These are phyloP conservation scores for Ischnus inquisitorius DNA, from an alignment of 2,888 invertebrate genomes.

Conservation along the genomic window DNA sequence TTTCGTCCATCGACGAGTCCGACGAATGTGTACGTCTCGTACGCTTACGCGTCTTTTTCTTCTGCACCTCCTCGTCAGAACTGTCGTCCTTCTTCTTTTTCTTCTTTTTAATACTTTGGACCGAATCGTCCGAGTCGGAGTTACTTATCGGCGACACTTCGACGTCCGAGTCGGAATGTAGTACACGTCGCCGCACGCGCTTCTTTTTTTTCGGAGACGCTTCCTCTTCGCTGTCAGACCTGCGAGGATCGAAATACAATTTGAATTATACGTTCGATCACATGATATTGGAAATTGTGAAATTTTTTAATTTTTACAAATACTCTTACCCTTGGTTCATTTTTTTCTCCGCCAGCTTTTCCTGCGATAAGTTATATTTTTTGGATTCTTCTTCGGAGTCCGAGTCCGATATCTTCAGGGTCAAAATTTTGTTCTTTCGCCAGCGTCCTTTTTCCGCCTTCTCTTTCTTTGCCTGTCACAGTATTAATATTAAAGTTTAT, in stretches of 20 bases:
- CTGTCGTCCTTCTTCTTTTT: conserved; percentile 35
- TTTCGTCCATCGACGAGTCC: conserved; percentile 57
- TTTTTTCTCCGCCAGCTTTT: conserved; percentile 67
- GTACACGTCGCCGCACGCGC: conserved; percentile 60
- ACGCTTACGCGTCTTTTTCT: conserved; percentile 65
- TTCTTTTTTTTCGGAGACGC: conserved; percentile 45
- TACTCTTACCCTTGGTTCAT: conserved; percentile 63
- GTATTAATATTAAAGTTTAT: not conserved
- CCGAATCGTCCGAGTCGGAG: conserved; percentile 64
- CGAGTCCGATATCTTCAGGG: conserved; percentile 77
- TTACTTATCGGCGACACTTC: conserved; percentile 55
- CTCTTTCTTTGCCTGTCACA: conserved; percentile 49
- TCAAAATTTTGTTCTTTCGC: conserved; percentile 78
- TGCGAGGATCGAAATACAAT: conserved; percentile 14
- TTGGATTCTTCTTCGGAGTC: conserved; percentile 79
- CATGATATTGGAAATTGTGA: not conserved
- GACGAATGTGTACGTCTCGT: conserved; percentile 55
- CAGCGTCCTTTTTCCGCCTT: conserved; percentile 72
- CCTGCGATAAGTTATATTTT: conserved; percentile 67
- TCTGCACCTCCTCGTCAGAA: conserved; percentile 60
- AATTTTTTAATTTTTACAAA: not conserved
- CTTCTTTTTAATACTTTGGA: conserved; percentile 43
- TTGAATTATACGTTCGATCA: not conserved
- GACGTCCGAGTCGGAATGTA: conserved; percentile 65
- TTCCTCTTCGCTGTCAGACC: conserved; percentile 66